A percentile compares a stretch with the other conserved stretches of the same genome.
phyloP scores from a whole-genome alignment of 2,888 invertebrate genomes.

The Cremastobaeus sp. region DNA sequence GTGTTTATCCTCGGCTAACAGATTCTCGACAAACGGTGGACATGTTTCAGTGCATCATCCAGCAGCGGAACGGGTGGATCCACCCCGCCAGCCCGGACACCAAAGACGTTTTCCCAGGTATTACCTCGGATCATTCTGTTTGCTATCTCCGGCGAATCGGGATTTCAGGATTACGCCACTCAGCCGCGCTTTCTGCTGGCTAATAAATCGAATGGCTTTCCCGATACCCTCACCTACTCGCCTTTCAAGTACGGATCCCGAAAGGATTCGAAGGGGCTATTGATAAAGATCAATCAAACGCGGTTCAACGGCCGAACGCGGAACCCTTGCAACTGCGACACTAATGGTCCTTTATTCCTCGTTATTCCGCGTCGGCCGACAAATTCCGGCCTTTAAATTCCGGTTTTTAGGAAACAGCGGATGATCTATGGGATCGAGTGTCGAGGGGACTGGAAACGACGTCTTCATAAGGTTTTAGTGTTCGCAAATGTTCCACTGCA shows the following conservation, averaged over 20 bases:
- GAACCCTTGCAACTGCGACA: too few relatives aligned
- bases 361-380: too few relatives aligned
- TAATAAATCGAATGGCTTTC: too few relatives aligned
- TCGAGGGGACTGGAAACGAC: slow-evolving; percentile 2
- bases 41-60: slow-evolving; percentile 91
- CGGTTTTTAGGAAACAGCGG: not conserved
- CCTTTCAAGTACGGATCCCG: too few relatives aligned
- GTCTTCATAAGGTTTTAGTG: slow-evolving; percentile 18
- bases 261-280: too few relatives aligned
- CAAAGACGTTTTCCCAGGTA: slow-evolving; percentile 87
- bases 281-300: too few relatives aligned
- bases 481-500: slow-evolving; percentile 16
- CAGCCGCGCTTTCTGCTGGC: too few relatives aligned
- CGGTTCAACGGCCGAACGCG: too few relatives aligned
- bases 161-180: too few relatives aligned
- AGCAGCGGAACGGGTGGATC: slow-evolving; percentile 88
- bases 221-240: too few relatives aligned
- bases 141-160: too few relatives aligned
- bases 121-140: not conserved
- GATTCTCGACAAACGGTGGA: slow-evolving; percentile 44
- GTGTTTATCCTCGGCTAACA: slow-evolving; percentile 19
- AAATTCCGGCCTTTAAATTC: slow-evolving; percentile 5
- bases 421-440: not conserved
- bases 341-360: too few relatives aligned
- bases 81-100: slow-evolving; percentile 85